Evolutionary conservation across 2,797 vertebrate genomes (phyloP).

Genomic region (Eulemur rubriventer): DNA sequence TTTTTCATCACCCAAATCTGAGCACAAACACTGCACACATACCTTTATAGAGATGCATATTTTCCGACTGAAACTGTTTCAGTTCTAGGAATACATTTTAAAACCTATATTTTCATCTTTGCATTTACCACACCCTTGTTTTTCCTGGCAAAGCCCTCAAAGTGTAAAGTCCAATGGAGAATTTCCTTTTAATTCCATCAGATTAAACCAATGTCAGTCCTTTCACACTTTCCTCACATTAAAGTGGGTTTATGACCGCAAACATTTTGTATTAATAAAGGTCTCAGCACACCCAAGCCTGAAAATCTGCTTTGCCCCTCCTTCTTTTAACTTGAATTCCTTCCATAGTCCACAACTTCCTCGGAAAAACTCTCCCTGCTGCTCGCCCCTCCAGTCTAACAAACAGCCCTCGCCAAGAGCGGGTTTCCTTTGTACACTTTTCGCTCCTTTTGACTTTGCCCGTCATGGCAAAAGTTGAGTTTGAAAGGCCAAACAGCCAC

Average conservation of each 20-base stretch:
- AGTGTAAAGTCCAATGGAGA: slow-evolving; percentile 48
- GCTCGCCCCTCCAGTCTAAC: background rate
- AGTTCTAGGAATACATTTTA: slow-evolving; percentile 15
- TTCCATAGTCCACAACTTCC: background rate
- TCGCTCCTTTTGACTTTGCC: background rate
- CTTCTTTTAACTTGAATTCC: slow-evolving; percentile 1
- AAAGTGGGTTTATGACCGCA: background rate
- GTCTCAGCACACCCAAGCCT: background rate
- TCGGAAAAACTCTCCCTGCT: background rate
- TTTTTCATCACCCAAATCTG: background rate
- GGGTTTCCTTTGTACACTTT: background rate
- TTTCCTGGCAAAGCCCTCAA: slow-evolving; percentile 73
- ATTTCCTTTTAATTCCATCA: slow-evolving; percentile 40
- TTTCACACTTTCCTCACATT: background rate
- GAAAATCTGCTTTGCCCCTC: background rate
- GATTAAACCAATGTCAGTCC: background rate
- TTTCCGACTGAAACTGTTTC: background rate
- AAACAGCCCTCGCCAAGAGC: background rate
- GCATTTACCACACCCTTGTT: slow-evolving; percentile 73
- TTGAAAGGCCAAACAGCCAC: background rate
- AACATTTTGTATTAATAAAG: background rate
- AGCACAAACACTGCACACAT: background rate
- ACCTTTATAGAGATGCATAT: background rate
- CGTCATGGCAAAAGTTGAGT: background rate
- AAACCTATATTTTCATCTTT: slow-evolving; percentile 51